phyloP scores from a whole-genome alignment of 2,797 vertebrate species.

The Acipenser oxyrinchus region DNA sequence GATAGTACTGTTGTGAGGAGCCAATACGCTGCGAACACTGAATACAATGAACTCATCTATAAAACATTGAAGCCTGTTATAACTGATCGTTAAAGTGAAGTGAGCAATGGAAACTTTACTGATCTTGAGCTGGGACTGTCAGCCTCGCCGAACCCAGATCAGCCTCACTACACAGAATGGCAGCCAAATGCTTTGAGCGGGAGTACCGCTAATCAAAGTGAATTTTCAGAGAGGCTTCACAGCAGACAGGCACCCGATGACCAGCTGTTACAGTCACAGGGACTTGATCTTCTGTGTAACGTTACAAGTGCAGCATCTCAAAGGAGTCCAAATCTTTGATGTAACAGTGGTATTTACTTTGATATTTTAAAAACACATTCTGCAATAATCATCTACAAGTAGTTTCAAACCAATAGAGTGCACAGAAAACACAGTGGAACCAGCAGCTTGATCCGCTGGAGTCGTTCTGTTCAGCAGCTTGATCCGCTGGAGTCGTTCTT shows the following conservation, averaged over 20 bases:
- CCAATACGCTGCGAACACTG: no score
- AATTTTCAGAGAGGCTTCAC: constrained; percentile 38
- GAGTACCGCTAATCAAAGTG: constrained; percentile 40
- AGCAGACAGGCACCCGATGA: constrained; percentile 63
- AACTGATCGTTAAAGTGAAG: no score
- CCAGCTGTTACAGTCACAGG: constrained; percentile 54
- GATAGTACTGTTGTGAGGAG: no score
- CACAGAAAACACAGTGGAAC: no score
- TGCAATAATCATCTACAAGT: no score
- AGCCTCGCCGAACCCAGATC: no score
- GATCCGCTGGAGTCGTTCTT: constrained; percentile 1
- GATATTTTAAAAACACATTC: constrained; percentile 33
- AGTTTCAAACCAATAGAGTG: no score
- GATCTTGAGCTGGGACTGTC: no score
- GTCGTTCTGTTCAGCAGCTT: no score
- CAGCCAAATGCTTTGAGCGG: constrained; percentile 24
- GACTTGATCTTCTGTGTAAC: constrained; percentile 39
- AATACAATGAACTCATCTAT: constrained; percentile 3
- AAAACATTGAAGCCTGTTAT: constrained; percentile 26
- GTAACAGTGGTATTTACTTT: constrained; percentile 66
- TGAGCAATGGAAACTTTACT: no score
- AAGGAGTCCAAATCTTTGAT: constrained; percentile 55
- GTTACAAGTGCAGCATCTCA: constrained; percentile 47
- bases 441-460: no score
- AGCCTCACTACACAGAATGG: no score